phyloP scores from a whole-genome alignment of 2,888 invertebrate species.

The Tridacna crocea region DNA sequence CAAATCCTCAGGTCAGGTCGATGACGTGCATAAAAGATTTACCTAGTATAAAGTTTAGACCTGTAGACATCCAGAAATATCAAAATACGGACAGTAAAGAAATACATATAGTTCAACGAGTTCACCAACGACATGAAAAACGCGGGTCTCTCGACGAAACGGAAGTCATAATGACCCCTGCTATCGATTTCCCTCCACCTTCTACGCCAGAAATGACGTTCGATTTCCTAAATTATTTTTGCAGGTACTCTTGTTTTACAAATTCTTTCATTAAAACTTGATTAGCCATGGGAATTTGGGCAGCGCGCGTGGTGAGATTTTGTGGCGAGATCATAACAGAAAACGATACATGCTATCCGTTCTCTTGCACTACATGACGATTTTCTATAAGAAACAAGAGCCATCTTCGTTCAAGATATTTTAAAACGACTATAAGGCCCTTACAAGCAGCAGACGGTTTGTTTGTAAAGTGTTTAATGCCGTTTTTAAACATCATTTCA shows the following conservation, averaged over 20 bases:
- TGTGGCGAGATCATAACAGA: no score
- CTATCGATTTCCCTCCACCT: not conserved
- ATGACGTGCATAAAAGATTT: conserved; percentile 26
- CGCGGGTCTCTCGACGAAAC: not conserved
- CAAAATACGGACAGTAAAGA: not conserved
- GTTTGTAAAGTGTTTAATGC: no score
- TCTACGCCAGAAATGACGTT: conserved; percentile 18
- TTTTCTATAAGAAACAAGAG: no score
- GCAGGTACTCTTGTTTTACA: conserved; percentile 2
- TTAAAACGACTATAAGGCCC: no score
- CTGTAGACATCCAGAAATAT: not conserved
- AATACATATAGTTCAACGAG: not conserved
- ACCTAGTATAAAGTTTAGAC: conserved; percentile 2
- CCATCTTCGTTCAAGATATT: no score
- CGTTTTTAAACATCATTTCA: no score
- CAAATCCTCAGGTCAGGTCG: conserved; percentile 12
- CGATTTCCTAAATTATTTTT: conserved; percentile 15
- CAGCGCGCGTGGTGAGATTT: no score
- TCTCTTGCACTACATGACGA: no score
- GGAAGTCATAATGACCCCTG: conserved; percentile 9
- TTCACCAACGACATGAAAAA: not conserved
- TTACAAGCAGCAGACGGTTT: no score
- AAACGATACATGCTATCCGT: no score
- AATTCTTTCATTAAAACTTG: no score
- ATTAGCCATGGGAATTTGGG: no score